A percentile compares a stretch with the other conserved stretches of the same genome.
Conservation (phyloP, 2,113 vertebrate genomes). For the Crotalus tigris region DNA sequence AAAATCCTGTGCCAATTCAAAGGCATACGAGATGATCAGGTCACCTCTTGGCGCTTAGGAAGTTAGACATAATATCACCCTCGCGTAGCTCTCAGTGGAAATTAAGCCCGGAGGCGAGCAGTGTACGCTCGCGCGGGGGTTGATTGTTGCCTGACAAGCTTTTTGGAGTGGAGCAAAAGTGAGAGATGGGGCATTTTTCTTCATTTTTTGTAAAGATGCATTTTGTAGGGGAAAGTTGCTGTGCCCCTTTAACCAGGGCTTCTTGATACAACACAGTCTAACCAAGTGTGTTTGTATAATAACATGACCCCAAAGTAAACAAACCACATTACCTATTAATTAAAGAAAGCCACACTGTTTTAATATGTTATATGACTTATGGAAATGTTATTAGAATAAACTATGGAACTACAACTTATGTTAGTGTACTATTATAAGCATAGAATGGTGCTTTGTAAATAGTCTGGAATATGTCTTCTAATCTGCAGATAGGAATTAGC, state of each 20-base stretch:
- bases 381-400: background rate
- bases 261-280: background rate
- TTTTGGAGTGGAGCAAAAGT: background rate
- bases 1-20: background rate
- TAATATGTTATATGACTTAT: background rate
- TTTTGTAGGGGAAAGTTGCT: background rate
- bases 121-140: background rate
- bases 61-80: background rate
- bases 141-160: background rate
- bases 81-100: background rate
- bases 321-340: background rate
- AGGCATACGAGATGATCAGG: background rate
- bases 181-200: background rate
- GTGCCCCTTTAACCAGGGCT: background rate
- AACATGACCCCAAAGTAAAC: background rate
- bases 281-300: background rate
- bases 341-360: background rate
- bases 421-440: background rate
- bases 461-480: background rate
- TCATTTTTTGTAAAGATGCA: background rate
- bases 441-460: background rate
- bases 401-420: background rate
- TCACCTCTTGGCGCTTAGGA: background rate
- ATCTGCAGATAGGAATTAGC: background rate
- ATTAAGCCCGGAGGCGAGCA: background rate